Evolutionary conservation across 2,888 invertebrate species (phyloP).

Genomic region (Ochropacha duplaris): DNA sequence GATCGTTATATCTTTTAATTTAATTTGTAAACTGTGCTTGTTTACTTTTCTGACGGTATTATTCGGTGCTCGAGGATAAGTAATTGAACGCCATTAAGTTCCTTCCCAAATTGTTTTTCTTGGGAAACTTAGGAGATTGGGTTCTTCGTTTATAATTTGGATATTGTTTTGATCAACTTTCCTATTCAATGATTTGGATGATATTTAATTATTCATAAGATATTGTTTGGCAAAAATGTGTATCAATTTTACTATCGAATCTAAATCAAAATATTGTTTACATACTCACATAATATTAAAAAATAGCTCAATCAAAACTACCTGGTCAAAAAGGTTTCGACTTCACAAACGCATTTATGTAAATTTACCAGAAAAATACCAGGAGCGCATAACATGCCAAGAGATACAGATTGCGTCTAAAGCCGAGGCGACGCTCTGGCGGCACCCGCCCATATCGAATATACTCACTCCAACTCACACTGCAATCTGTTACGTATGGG

Average conservation of each 20-base stretch:
- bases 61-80: background rate
- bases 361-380: constrained; percentile 14
- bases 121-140: background rate
- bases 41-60: background rate
- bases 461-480: background rate
- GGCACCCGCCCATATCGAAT: background rate
- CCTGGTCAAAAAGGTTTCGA: background rate
- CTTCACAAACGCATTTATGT: background rate
- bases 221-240: too few relatives aligned
- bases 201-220: too few relatives aligned
- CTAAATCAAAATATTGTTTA: too few relatives aligned
- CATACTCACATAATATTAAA: too few relatives aligned
- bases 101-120: background rate
- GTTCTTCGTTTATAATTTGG: background rate
- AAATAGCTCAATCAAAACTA: too few relatives aligned
- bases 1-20: constrained; percentile 4
- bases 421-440: constrained; percentile 9
- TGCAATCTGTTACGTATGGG: background rate
- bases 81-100: background rate
- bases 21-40: background rate
- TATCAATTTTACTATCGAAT: too few relatives aligned
- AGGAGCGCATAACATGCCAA: constrained; percentile 19
- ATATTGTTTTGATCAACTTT: background rate
- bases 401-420: constrained; percentile 16
- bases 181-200: too few relatives aligned